Evolutionary conservation across 2,797 vertebrate genomes (phyloP).

Genomic region (Rallus crepitans): DNA sequence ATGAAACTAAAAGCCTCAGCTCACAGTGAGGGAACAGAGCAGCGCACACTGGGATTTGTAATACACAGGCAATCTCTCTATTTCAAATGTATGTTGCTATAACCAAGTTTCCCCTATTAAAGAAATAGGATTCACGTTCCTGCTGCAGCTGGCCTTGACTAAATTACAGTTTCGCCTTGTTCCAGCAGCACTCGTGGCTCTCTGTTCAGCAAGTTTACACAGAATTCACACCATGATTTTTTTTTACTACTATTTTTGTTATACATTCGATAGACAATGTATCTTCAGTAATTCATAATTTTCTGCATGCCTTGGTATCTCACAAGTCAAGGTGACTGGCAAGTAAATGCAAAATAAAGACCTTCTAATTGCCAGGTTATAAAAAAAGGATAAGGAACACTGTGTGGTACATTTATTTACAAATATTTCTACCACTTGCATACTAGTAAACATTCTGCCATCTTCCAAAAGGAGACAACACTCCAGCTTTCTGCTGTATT

Average conservation of each 20-base stretch:
- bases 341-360: neutral
- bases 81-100: neutral
- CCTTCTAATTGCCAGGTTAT: neutral
- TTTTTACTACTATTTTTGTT: neutral
- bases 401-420: neutral
- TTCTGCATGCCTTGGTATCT: neutral
- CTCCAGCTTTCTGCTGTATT: neutral
- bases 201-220: neutral
- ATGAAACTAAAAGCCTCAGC: neutral
- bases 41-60: neutral
- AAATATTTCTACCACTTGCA: neutral
- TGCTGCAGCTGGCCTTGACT: neutral
- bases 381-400: neutral
- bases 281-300: neutral
- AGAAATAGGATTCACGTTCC: neutral
- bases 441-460: neutral
- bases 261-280: neutral
- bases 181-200: neutral
- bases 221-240: neutral
- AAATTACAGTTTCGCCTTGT: neutral
- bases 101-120: neutral
- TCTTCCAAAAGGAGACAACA: neutral
- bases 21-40: neutral
- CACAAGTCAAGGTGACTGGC: neutral
- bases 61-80: neutral